phyloP scores from a whole-genome alignment of 2,113 vertebrate genomes.

The Emydura subglobosa region DNA sequence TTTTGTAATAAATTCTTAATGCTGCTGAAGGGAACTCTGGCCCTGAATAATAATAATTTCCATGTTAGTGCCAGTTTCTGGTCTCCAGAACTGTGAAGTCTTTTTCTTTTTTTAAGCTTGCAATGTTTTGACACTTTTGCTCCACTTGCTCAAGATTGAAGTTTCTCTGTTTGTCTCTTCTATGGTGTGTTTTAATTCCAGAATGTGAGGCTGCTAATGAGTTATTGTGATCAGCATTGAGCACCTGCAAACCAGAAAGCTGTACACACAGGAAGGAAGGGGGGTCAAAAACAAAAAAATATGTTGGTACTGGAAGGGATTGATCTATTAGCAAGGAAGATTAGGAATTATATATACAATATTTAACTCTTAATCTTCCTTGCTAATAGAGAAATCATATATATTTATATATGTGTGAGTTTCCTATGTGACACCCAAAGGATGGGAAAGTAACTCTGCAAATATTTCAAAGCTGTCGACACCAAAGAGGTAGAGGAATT shows the following conservation, averaged over 20 bases:
- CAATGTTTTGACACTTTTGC: slow-evolving; percentile 13
- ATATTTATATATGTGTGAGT: neutral
- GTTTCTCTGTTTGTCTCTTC: neutral
- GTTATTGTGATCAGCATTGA: neutral
- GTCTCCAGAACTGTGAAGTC: neutral
- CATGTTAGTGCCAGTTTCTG: slow-evolving; percentile 26
- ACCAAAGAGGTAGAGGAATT: neutral
- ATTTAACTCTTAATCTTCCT: no score
- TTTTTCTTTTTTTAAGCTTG: neutral
- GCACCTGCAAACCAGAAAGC: neutral
- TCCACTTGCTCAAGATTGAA: slow-evolving; percentile 3
- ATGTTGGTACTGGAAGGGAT: neutral
- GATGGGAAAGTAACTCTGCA: neutral
- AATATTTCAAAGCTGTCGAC: neutral
- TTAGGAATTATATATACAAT: neutral
- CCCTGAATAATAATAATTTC: slow-evolving; percentile 44
- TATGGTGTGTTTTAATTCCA: slow-evolving; percentile 19
- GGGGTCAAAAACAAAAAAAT: neutral
- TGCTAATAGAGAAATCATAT: no score
- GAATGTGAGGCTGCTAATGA: neutral
- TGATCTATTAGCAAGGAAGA: neutral
- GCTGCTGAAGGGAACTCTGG: neutral
- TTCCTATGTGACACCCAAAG: neutral
- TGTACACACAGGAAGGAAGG: neutral
- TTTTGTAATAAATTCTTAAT: neutral